Evolutionary conservation across 1,140 invertebrate species (phyloP).

Genomic region (Neodiprion pinetum): DNA sequence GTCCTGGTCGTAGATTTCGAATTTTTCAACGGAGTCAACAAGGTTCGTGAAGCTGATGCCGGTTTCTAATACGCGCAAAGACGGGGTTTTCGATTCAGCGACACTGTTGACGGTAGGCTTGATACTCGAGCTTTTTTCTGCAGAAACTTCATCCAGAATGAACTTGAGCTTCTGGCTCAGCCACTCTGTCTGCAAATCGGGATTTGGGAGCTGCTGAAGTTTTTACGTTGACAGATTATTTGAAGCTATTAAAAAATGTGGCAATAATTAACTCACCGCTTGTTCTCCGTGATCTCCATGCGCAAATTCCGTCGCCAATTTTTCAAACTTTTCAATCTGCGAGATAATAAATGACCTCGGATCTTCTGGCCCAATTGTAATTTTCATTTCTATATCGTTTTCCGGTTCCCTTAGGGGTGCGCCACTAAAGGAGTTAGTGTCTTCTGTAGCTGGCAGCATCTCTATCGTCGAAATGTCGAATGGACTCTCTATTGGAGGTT

Average conservation of each 20-base stretch:
- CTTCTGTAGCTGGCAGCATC: too few species aligned
- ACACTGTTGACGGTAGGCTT: background rate
- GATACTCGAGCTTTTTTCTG: constrained; percentile 1
- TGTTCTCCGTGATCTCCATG: background rate
- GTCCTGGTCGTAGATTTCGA: constrained; percentile 14
- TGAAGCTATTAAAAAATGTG: background rate
- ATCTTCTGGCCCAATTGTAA: background rate
- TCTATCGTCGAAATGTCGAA: too few species aligned
- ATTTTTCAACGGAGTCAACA: constrained; percentile 16
- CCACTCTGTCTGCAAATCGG: constrained; percentile 20
- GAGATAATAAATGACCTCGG: background rate
- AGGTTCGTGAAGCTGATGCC: constrained; percentile 20
- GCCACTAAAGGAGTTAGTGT: too few species aligned
- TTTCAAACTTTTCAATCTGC: constrained; percentile 14
- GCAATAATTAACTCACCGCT: background rate
- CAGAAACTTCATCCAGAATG: background rate
- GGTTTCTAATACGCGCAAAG: background rate
- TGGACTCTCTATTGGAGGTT: too few species aligned
- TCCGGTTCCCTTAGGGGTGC: too few species aligned
- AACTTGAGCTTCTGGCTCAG: constrained; percentile 10
- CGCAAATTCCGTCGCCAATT: background rate
- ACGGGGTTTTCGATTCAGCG: background rate
- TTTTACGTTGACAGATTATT: constrained; percentile 6
- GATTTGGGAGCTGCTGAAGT: background rate
- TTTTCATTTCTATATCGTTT: too few species aligned